Evolutionary conservation across 2,113 vertebrate species (phyloP).

Genomic region (Rhegmatorhina hoffmannsi): DNA sequence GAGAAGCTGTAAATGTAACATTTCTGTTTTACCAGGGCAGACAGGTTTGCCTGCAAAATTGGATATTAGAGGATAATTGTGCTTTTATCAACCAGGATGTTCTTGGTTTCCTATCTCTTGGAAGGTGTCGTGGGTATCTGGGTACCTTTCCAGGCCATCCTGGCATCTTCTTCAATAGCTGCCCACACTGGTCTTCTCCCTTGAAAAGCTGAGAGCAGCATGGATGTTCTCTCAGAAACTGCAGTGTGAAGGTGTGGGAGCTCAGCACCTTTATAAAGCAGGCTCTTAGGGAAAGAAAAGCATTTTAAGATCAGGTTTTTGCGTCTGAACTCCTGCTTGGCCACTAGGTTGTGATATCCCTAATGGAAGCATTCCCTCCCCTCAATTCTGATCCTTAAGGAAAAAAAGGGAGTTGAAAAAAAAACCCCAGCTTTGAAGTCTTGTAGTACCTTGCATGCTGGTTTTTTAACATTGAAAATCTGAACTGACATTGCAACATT

Average conservation of each 20-base stretch:
- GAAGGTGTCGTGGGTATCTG: neutral
- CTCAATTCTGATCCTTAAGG: neutral
- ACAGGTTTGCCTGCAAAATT: neutral
- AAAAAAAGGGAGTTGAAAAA: neutral
- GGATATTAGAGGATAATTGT: neutral
- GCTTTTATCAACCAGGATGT: neutral
- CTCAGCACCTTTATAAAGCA: neutral
- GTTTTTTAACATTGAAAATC: neutral
- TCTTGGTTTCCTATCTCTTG: neutral
- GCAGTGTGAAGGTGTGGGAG: neutral
- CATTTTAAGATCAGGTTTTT: neutral
- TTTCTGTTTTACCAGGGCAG: neutral
- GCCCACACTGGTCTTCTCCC: neutral
- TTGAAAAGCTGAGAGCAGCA: neutral
- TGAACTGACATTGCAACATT: neutral
- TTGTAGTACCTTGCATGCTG: neutral
- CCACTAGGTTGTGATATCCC: neutral
- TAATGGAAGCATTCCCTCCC: neutral
- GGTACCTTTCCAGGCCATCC: neutral
- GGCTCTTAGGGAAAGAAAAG: neutral
- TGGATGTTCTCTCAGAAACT: neutral
- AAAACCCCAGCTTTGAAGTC: neutral
- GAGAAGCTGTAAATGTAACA: neutral
- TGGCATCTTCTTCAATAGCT: neutral
- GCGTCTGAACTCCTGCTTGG: neutral